Evolutionary conservation across 2,888 invertebrate species (phyloP).

Genomic region (Macrosoma leucophasiata): DNA sequence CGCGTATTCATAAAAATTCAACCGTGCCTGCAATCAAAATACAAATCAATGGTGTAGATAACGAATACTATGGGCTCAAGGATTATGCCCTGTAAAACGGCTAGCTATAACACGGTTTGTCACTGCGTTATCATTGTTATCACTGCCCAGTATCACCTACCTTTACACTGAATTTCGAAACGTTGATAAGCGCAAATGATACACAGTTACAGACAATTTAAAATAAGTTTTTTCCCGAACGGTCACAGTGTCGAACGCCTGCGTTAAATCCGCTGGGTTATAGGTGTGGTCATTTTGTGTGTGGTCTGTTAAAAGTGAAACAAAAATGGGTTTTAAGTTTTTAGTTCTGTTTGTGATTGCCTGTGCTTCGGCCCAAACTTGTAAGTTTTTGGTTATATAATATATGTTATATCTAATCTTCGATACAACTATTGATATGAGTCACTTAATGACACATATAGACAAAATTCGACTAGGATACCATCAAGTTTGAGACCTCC

Average conservation of each 20-base stretch:
- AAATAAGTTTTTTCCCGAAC: slow-evolving; percentile 36
- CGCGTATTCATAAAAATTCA: too few relatives aligned
- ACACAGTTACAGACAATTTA: slow-evolving; percentile 36
- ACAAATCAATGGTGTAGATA: slow-evolving; percentile 3
- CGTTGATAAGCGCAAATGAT: slow-evolving; percentile 48
- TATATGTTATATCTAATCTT: too few relatives aligned
- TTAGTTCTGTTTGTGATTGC: slow-evolving; percentile 34
- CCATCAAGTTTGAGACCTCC: too few relatives aligned
- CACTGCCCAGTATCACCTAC: slow-evolving; percentile 40
- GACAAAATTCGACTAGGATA: too few relatives aligned
- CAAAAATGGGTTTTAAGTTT: slow-evolving; percentile 39
- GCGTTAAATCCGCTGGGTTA: slow-evolving; percentile 24
- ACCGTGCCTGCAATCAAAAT: too few relatives aligned
- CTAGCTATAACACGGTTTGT: slow-evolving; percentile 14
- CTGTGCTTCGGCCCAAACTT: slow-evolving; percentile 37
- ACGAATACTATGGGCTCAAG: slow-evolving; percentile 8
- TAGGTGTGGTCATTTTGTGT: slow-evolving; percentile 23
- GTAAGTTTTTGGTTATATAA: slow-evolving; percentile 43
- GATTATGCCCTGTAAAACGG: slow-evolving; percentile 17
- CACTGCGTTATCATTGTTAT: slow-evolving; percentile 23
- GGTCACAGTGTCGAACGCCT: slow-evolving; percentile 36
- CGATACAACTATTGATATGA: too few relatives aligned
- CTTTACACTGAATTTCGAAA: slow-evolving; percentile 66
- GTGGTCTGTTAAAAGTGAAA: slow-evolving; percentile 25
- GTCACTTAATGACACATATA: too few relatives aligned